Evolutionary conservation across 2,113 vertebrate genomes (phyloP), one percentile per base, ranked within the genome.

Genomic region (Heterocephalus glaber): DNA sequence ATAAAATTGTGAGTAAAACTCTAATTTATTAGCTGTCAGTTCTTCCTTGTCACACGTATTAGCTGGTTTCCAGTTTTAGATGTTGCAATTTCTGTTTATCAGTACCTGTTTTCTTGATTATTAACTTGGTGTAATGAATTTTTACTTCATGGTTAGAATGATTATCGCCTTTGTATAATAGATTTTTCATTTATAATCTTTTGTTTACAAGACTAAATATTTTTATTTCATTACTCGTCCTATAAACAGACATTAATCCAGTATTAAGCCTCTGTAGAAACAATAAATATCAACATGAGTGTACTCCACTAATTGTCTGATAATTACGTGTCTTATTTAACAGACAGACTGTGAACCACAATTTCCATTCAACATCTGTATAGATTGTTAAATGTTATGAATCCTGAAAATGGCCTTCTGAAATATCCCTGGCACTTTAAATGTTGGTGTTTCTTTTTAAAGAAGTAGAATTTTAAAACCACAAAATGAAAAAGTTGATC

Each of bases 401-500:
- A 74, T 94, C 80, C 60, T 81, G 38, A 60, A 44, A 35, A 24
- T 70, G 65, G 16, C 77, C 44, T 61, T 91, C 33, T 65, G 0
- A 86, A 14, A 28, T 70, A 80, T 74, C 24, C 9, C 41, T n/a
- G 41, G 16, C 33, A 92, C 38, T 91, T 86, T 63, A 92, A 93
- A 86, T 93, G 19, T 12, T 81, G 33, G 1, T 54, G 92, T 96
- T 89, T 89, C 52, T 76, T 95, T 92, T 86, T 54, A 61, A 95
- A 65, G 33, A 84, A 96, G 58, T 77, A 86, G 82, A 86, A 80
- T 41, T 65, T 10, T 44, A 85, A 56, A 92, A 58, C 17, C 41
- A 82, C 41, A 85, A 96, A 90, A 92, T 56, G 20, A 90, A 86
- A 66, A 80, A 80, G 91, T 96, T 94, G 47, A 95, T 97, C 88